Evolutionary conservation across 2,888 invertebrate species (phyloP).

Genomic region (Agrilus cyanescens): DNA sequence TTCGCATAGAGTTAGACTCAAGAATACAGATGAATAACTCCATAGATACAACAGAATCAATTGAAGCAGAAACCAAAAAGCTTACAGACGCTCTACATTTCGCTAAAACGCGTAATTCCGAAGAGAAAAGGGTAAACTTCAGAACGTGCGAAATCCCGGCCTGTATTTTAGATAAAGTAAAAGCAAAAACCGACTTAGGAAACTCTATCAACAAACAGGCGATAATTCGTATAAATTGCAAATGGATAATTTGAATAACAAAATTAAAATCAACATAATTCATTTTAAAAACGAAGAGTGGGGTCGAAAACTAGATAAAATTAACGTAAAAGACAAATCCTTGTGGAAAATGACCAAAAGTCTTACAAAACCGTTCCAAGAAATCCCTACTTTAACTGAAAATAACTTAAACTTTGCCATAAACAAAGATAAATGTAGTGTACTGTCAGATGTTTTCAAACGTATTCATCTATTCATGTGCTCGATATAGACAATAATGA

Average conservation of each 20-base stretch:
- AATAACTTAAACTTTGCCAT: too few species aligned
- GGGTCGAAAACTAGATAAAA: background rate
- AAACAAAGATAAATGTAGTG: too few species aligned
- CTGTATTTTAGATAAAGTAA: background rate
- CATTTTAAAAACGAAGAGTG: background rate
- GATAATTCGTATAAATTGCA: background rate
- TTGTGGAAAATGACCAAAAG: conserved; percentile 1
- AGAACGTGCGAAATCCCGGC: background rate
- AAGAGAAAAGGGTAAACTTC: too few species aligned
- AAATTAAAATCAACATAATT: background rate
- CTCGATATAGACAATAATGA: background rate
- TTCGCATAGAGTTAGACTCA: too few species aligned
- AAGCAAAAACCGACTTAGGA: background rate
- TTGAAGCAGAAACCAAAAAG: too few species aligned
- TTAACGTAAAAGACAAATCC: background rate
- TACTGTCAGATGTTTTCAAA: background rate
- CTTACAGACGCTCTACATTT: too few species aligned
- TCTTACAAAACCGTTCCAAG: too few species aligned
- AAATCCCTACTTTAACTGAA: too few species aligned
- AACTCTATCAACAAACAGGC: background rate
- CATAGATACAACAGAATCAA: too few species aligned
- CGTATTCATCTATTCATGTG: background rate
- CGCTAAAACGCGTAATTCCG: too few species aligned
- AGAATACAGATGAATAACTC: too few species aligned
- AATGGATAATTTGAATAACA: background rate